phyloP scores from a whole-genome alignment of 2,113 vertebrate genomes.

The Oncorhynchus keta region DNA sequence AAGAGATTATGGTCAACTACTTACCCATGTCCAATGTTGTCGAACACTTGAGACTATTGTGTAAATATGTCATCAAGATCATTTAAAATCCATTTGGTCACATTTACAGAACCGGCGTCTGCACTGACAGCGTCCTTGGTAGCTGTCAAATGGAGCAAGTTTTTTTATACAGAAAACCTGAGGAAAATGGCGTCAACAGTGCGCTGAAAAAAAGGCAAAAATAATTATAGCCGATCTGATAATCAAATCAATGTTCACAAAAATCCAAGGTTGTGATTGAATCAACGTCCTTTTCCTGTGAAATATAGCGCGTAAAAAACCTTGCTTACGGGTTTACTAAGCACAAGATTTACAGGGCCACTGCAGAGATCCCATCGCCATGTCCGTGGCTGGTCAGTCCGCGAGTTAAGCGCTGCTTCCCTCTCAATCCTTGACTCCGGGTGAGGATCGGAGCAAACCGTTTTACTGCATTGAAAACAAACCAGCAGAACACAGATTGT shows the following conservation, averaged over 20 bases:
- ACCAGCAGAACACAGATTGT: conserved; percentile 40
- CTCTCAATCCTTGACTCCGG: conserved; percentile 73
- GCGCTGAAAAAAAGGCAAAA: conserved; percentile 52
- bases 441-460: conserved; percentile 47
- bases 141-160: conserved; percentile 73
- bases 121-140: conserved; percentile 73
- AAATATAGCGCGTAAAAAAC: conserved; percentile 30
- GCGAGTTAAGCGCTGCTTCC: conserved; percentile 64
- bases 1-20: conserved; percentile 54
- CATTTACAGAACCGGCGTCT: conserved; percentile 66
- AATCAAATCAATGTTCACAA: conserved; percentile 46
- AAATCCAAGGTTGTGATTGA: conserved; percentile 57
- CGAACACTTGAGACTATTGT: conserved; percentile 60
- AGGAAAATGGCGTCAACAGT: conserved; percentile 79
- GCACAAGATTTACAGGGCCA: not conserved
- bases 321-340: conserved; percentile 32
- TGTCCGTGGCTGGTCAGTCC: conserved; percentile 65
- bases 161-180: conserved; percentile 66
- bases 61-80: conserved; percentile 70
- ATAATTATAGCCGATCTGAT: conserved; percentile 56
- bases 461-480: conserved; percentile 76
- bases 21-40: conserved; percentile 80
- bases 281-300: conserved; percentile 48
- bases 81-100: conserved; percentile 78
- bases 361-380: conserved; percentile 26